phyloP scores from a whole-genome alignment of 2,888 invertebrate species.

The Scaptomyza reducta region DNA sequence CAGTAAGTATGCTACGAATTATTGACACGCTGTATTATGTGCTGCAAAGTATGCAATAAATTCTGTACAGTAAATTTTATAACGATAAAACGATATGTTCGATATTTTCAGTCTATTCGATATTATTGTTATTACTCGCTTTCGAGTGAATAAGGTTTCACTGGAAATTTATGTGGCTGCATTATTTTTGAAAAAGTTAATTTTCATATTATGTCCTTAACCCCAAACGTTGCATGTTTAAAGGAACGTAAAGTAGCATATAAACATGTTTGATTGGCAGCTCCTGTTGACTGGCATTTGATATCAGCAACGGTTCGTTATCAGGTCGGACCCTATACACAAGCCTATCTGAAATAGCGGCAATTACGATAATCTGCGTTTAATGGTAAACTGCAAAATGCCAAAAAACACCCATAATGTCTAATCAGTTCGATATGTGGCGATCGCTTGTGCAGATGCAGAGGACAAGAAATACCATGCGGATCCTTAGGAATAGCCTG shows the following conservation, averaged over 20 bases:
- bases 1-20: slow-evolving; percentile 10
- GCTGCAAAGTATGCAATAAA: not conserved
- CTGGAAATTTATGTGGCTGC: too few relatives aligned
- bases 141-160: not conserved
- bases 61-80: not conserved
- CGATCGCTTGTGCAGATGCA: slow-evolving; percentile 22
- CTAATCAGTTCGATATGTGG: slow-evolving; percentile 54
- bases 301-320: slow-evolving; percentile 21
- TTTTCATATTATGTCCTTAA: too few relatives aligned
- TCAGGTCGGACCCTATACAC: slow-evolving; percentile 53
- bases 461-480: slow-evolving; percentile 27
- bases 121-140: not conserved
- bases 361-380: slow-evolving; percentile 63
- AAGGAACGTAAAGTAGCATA: not conserved
- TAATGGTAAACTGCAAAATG: slow-evolving; percentile 34
- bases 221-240: not conserved
- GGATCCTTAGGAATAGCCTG: slow-evolving; percentile 6
- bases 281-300: slow-evolving; percentile 20
- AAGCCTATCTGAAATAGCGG: slow-evolving; percentile 43
- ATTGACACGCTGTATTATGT: not conserved
- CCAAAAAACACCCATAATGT: slow-evolving; percentile 21
- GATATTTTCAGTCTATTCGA: not conserved
- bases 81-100: not conserved
- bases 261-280: not conserved
- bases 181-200: too few relatives aligned